These are phyloP conservation scores for Haliclona indistincta DNA, from an alignment of 37 sponge, comb jelly and placozoan genomes.

Conservation along the genomic window DNA sequence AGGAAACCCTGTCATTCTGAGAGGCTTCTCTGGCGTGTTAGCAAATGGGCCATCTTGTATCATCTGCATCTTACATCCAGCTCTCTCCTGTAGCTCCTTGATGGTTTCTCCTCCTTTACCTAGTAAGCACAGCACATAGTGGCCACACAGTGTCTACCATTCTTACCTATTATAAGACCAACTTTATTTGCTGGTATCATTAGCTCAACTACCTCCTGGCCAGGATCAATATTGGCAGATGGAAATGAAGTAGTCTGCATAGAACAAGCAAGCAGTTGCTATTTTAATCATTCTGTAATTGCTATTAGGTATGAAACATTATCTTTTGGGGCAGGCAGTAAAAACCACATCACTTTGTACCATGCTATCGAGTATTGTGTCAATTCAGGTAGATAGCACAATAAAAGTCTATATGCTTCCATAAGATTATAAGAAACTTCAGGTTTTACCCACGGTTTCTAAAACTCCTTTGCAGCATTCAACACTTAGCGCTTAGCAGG, in stretches of 20 bases:
- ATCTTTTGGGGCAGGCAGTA: too few species aligned
- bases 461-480: not conserved
- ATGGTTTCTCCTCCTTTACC: slow-evolving; percentile 95
- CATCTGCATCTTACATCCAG: slow-evolving; percentile 96
- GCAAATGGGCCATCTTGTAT: slow-evolving; percentile 91
- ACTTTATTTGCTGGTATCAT: slow-evolving; percentile 93
- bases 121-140: not conserved
- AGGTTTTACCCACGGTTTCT: too few species aligned
- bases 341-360: too few species aligned
- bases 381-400: too few species aligned
- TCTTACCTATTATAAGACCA: slow-evolving; percentile 94
- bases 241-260: too few species aligned
- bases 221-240: slow-evolving; percentile 1
- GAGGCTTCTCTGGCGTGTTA: slow-evolving; percentile 89
- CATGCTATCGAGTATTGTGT: too few species aligned
- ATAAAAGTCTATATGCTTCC: too few species aligned
- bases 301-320: too few species aligned
- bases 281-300: too few species aligned
- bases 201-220: slow-evolving; percentile 71
- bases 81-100: slow-evolving; percentile 83
- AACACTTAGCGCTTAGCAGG: not conserved
- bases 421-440: too few species aligned
- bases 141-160: not conserved
- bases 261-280: too few species aligned
- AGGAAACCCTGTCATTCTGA: slow-evolving; percentile 78